Evolutionary conservation across 2,888 invertebrate genomes (phyloP), one percentile per base, ranked within the genome.

Genomic region (Agriotes lineatus): DNA sequence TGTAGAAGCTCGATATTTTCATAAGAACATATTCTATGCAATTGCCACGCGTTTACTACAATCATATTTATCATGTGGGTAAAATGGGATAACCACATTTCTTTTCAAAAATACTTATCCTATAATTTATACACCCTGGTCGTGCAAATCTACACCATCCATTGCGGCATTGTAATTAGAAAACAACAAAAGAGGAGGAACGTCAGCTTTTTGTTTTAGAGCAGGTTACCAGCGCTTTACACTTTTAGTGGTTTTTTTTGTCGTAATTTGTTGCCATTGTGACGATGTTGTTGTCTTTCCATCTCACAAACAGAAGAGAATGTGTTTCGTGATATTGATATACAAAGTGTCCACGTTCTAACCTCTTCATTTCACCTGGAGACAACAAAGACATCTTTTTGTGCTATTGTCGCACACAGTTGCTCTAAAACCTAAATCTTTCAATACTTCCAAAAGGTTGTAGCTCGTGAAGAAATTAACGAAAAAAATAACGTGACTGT

Each of bases 21-120:
- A n/a, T n/a, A n/a, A n/a, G n/a, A n/a, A n/a, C n/a, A n/a, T n/a
- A n/a, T n/a, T n/a, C n/a, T n/a, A 20, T 50, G 50, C 7, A 50
- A 1, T 20, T 20, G 22, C 68, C 63, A 68, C n/a, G 68, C 58
- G 52, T 68, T 63, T 9, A 52, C 54, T 2, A 58, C 30, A 25
- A 18, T 4, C 1, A 42, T 16, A 39, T 69, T 59, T 18, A 59
- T 3, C 35, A 59, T 52, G 14, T 63, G 59, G 14, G 67, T 67
- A n/a, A 48, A 67, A 12, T 59, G 19, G 12, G 57, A 42, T 59
- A 67, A 67, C 39, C 62, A 70, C 67, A 62, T 62, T 48, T 70
- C 57, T 37, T 66, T 70, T 63, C 67, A n/a, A 22, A 14, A 37
- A 70, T 70, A 19, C 19, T 42, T 18, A 66, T 37, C 14, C 58